Base-by-base conservation (phyloP, 1,140 invertebrate genomes). In the Drosophila sucinea region DNA sequence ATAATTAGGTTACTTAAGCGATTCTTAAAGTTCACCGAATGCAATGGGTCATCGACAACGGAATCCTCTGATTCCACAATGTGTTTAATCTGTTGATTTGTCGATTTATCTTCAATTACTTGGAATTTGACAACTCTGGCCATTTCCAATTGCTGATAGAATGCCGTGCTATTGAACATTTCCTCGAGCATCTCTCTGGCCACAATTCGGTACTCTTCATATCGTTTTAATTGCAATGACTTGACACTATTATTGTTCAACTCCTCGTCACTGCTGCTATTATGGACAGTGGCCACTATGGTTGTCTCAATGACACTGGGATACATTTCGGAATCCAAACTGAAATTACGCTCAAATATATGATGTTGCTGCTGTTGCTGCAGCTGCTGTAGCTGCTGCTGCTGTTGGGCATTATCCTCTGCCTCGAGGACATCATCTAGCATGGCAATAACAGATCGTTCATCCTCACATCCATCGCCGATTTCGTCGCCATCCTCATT, bases 281-380 rank as follows among this genome's bases (percentile, higher is more conserved):
- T 91, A 33, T 91, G 90, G 3, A 91, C 84, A 7, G 90, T 91
- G 30, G 90, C 90, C 66, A 90, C 81, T 30, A 91, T 91, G 6
- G 85, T 86, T 7, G 77, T 91, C 67, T 91, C 87, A 8, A 91
- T 91, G 1, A 90, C 81, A 67, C 91, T 83, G 17, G 90, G 90
- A 61, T 76, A 60, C 82, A 90, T 70, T 54, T 91, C 90, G 0
- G 90, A 91, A 38, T 90, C 90, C 23, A 90, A 64, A 38, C 87
- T 91, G 23, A 78, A 90, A 56, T 91, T 83, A 0, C 90, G 74
- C 55, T 65, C 76, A 30, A 78, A 90, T n/a, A 84, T 79, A 1
- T 87, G 17, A 17, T 17, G 17, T 17, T 17, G 17, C 17, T 17
- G 17, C 17, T 17, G 17, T 0, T 17, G 17, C 17, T 17, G 17